These are phyloP conservation scores for Cosmia pyralina DNA, from an alignment of 2,888 invertebrate species.

Conservation along the genomic window DNA sequence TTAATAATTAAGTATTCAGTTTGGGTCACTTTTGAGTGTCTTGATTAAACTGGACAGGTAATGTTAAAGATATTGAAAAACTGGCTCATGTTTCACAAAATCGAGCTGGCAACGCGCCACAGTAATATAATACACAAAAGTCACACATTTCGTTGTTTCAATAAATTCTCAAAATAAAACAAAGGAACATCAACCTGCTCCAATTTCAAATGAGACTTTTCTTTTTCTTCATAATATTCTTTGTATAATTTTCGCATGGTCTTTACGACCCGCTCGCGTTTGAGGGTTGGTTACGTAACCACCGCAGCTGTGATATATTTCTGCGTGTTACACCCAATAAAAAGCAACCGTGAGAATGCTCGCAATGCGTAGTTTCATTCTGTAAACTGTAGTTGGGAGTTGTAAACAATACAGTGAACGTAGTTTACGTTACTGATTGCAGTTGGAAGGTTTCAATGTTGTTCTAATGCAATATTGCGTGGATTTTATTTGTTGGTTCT, in stretches of 20 bases:
- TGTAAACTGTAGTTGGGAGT: conserved; percentile 24
- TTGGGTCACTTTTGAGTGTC: background rate
- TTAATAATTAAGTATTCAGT: background rate
- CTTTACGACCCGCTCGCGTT: conserved; percentile 54
- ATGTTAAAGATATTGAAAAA: background rate
- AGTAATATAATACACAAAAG: background rate
- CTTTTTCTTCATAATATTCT: conserved; percentile 24
- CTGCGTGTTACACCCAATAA: conserved; percentile 60
- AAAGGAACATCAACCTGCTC: conserved; percentile 24
- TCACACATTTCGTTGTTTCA: conserved; percentile 1
- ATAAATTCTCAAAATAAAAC: conserved; percentile 32
- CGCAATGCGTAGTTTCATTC: conserved; percentile 40
- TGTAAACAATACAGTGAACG: conserved; percentile 32
- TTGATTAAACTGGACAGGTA: background rate
- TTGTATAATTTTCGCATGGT: conserved; percentile 47
- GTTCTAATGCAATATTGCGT: conserved; percentile 12
- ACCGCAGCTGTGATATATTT: conserved; percentile 57
- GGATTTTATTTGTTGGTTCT: background rate
- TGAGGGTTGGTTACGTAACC: conserved; percentile 54
- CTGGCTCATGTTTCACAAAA: conserved; percentile 8
- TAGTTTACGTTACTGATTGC: conserved; percentile 30
- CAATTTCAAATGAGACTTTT: conserved; percentile 39
- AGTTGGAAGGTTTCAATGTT: conserved; percentile 28
- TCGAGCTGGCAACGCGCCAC: background rate
- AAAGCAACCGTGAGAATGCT: conserved; percentile 57